These are phyloP conservation scores for Bellardia pandia DNA, from an alignment of 2,888 invertebrate genomes.

Conservation along the genomic window DNA sequence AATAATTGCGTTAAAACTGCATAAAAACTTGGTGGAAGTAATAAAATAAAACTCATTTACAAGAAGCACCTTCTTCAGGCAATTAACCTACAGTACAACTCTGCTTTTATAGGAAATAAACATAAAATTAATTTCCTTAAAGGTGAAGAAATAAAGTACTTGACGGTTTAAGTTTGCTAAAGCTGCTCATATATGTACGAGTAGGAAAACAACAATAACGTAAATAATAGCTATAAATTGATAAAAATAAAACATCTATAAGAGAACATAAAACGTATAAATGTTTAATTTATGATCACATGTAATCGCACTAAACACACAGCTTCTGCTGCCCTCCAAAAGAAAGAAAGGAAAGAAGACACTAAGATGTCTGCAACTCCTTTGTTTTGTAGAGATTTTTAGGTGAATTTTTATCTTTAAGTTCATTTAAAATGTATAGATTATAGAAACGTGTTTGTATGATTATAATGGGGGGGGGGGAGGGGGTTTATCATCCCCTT, in stretches of 20 bases:
- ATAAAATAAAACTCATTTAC: neutral
- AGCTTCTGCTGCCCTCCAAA: neutral
- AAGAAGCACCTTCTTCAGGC: neutral
- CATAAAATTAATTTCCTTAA: slow-evolving; percentile 65
- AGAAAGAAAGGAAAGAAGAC: neutral
- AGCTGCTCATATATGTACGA: neutral
- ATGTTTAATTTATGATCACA: slow-evolving; percentile 58
- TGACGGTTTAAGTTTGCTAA: slow-evolving; percentile 3
- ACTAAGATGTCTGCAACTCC: neutral
- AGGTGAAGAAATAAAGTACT: slow-evolving; percentile 71
- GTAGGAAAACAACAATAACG: slow-evolving; percentile 33
- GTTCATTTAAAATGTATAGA: slow-evolving; percentile 29
- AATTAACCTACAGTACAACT: neutral
- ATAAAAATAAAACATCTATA: slow-evolving; percentile 43
- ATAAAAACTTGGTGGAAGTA: neutral
- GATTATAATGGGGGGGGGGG: neutral
- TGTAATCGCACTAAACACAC: slow-evolving; percentile 13
- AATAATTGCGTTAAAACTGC: no score
- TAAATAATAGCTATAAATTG: neutral
- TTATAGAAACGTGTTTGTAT: slow-evolving; percentile 28
- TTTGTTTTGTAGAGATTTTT: neutral
- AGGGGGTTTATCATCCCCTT: neutral
- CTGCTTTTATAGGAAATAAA: slow-evolving; percentile 47
- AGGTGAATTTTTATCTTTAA: slow-evolving; percentile 17
- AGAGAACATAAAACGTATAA: slow-evolving; percentile 50